Evolutionary conservation across 92 coral and sea anemone genomes (phyloP).

Genomic region (Siderastrea siderea): DNA sequence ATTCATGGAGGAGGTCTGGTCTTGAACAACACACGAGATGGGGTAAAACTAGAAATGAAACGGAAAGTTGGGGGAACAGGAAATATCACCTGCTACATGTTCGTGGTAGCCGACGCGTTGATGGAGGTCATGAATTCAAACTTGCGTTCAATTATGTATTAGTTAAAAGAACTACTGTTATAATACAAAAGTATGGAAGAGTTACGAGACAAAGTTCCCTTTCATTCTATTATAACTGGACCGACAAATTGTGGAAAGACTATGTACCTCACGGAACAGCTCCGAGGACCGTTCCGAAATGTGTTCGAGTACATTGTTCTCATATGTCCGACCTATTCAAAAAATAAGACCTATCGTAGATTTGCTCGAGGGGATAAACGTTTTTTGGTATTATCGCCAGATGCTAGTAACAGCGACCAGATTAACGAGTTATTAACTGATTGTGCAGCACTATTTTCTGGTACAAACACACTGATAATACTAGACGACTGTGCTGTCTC

Average conservation of each 20-base stretch:
- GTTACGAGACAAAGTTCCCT: constrained; percentile 23
- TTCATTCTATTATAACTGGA: constrained; percentile 11
- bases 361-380: no score
- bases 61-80: constrained; percentile 3
- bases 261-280: no score
- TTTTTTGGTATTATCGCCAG: not conserved
- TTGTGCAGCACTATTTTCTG: no score
- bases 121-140: constrained; percentile 62
- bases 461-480: not conserved
- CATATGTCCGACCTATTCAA: no score
- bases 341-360: no score
- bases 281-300: no score
- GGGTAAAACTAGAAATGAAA: constrained; percentile 45
- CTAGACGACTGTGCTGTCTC: no score
- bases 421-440: no score
- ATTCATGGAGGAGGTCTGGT: constrained; percentile 58
- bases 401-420: not conserved
- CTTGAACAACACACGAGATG: constrained; percentile 59
- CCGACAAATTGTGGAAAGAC: constrained; percentile 60
- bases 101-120: constrained; percentile 54
- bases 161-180: not conserved
- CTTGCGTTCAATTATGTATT: constrained; percentile 25
- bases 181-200: constrained; percentile 28
- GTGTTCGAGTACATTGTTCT: no score
- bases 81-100: constrained; percentile 57